Percentiles rank a stretch among this genome's conserved stretches.
These are phyloP conservation scores for Callithrix jacchus DNA, from an alignment of 2,113 vertebrate species.

Conservation along the genomic window DNA sequence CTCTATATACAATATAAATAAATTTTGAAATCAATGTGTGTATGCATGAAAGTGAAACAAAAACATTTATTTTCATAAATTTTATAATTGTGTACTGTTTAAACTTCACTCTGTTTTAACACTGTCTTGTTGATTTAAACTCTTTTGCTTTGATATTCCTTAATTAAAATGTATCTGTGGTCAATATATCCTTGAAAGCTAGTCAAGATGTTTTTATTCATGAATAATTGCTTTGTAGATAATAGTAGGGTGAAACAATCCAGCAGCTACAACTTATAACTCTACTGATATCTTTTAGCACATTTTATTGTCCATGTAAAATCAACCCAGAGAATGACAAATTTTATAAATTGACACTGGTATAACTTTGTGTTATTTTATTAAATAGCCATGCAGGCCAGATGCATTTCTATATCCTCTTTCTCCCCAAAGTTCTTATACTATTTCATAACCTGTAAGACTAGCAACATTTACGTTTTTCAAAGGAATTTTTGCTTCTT, in stretches of 20 bases:
- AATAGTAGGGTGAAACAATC: constrained; percentile 79
- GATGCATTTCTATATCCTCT: not conserved
- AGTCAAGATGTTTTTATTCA: constrained; percentile 87
- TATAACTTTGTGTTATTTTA: not conserved
- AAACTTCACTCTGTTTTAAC: constrained; percentile 54
- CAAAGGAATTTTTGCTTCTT: not conserved
- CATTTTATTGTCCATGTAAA: constrained; percentile 49
- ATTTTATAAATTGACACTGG: not conserved
- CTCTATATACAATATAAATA: not conserved
- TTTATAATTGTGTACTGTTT: constrained; percentile 56
- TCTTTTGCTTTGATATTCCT: constrained; percentile 85
- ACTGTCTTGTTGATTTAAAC: constrained; percentile 62
- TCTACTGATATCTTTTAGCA: constrained; percentile 59
- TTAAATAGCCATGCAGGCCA: not conserved
- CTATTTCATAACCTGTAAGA: not conserved
- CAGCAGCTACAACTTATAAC: constrained; percentile 72
- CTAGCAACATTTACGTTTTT: not conserved
- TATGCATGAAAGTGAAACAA: not conserved
- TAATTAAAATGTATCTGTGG: constrained; percentile 89
- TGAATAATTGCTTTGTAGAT: constrained; percentile 86
- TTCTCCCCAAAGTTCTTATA: not conserved
- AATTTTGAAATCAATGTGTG: not conserved
- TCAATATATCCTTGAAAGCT: constrained; percentile 92
- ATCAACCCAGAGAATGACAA: constrained; percentile 19
- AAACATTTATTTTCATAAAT: not conserved